A percentile compares a stretch with the other conserved stretches of the same genome.
phyloP scores from a whole-genome alignment of 2,797 vertebrate species.

The Arrhamphus sclerolepis region DNA sequence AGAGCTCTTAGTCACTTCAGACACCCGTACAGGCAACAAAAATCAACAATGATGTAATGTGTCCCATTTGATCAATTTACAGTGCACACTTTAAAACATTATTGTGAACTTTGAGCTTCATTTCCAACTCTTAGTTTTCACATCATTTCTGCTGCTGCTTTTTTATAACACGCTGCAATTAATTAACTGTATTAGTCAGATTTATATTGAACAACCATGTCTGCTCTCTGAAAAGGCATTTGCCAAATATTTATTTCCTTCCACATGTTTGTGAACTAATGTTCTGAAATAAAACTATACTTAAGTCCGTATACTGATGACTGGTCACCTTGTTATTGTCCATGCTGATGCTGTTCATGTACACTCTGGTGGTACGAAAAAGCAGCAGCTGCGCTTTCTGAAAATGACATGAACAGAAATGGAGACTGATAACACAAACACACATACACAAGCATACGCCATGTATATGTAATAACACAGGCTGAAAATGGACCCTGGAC shows the following conservation, averaged over 20 bases:
- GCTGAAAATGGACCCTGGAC: conserved; percentile 63
- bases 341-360: conserved; percentile 58
- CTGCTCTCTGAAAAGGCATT: neutral
- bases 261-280: neutral
- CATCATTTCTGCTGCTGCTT: no score
- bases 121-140: no score
- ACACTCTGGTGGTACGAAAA: conserved; percentile 2
- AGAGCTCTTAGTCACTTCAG: no score
- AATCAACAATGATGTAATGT: no score
- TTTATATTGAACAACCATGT: neutral
- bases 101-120: no score
- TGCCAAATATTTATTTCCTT: no score
- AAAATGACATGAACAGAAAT: conserved; percentile 30
- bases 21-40: no score
- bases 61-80: no score
- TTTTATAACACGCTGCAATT: no score
- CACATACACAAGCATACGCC: conserved; percentile 6
- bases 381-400: conserved; percentile 35
- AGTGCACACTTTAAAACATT: no score
- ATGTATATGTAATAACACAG: conserved; percentile 28
- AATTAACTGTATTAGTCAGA: no score
- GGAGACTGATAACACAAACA: conserved; percentile 4
- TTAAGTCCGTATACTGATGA: conserved; percentile 3
- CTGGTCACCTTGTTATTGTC: conserved; percentile 80
- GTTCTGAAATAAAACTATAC: conserved; percentile 6